Conservation (phyloP, 1,140 invertebrate species). For the Drosophila bocki region DNA sequence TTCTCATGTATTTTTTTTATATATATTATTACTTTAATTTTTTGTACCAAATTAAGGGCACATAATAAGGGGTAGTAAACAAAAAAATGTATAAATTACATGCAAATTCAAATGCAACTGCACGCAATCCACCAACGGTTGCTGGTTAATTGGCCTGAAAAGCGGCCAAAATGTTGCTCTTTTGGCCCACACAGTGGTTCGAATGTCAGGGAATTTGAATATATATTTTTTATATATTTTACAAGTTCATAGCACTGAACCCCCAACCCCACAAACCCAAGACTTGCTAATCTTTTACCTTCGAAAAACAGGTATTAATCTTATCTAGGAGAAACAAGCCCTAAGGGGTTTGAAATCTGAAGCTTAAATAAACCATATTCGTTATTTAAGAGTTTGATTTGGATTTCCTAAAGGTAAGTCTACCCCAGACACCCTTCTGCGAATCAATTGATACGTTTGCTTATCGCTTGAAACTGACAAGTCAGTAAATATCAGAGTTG, state of each 20-base stretch:
- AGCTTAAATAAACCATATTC: neutral
- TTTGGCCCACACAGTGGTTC: slow-evolving; percentile 25
- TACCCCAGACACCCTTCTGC: neutral
- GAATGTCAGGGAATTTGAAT: neutral
- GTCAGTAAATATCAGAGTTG: slow-evolving; percentile 12
- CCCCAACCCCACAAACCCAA: neutral
- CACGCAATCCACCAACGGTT: slow-evolving; percentile 29
- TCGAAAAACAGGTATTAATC: neutral
- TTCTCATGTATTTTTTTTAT: neutral
- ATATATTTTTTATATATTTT: too few relatives aligned
- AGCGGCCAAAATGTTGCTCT: slow-evolving; percentile 31
- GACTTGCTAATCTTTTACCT: slow-evolving; percentile 2
- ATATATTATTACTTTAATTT: neutral
- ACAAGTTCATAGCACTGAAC: slow-evolving; percentile 2
- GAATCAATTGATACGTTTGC: neutral
- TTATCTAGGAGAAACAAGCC: neutral
- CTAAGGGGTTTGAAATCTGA: neutral
- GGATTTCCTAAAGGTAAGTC: neutral
- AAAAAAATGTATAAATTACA: slow-evolving; percentile 30
- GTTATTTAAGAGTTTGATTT: neutral
- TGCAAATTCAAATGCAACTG: slow-evolving; percentile 40
- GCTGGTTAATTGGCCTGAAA: slow-evolving; percentile 58
- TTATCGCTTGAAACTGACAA: slow-evolving; percentile 4
- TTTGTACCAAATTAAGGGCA: slow-evolving; percentile 29
- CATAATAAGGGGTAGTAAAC: neutral